Evolutionary conservation across 1,140 invertebrate species (phyloP).

Genomic region (Vanessa tameamea): DNA sequence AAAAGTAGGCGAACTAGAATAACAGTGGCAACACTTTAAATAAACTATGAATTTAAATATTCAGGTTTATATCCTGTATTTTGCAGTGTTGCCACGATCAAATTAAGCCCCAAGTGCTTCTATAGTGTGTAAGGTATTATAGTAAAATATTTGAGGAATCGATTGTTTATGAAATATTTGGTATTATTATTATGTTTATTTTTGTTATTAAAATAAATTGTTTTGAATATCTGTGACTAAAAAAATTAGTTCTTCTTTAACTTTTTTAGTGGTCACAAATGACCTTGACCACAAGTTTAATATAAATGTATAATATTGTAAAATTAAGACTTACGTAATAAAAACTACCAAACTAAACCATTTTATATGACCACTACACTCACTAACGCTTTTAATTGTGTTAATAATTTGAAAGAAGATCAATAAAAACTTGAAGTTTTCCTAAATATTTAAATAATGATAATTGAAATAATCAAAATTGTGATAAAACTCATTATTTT

Average conservation of each 20-base stretch:
- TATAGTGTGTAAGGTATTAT: constrained; percentile 22
- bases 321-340: constrained; percentile 2
- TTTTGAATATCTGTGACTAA: not conserved
- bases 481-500: not conserved
- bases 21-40: constrained; percentile 28
- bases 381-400: not conserved
- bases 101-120: constrained; percentile 53
- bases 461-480: not conserved
- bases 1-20: constrained; percentile 18
- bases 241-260: not conserved
- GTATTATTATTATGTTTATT: not conserved
- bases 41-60: not conserved
- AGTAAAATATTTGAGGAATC: not conserved
- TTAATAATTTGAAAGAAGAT: not conserved
- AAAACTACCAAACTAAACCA: not conserved
- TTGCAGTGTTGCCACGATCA: constrained; percentile 24
- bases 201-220: not conserved
- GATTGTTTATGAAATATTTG: too few relatives aligned
- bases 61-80: constrained; percentile 8
- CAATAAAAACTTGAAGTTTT: not conserved
- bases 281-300: not conserved
- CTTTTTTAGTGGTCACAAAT: constrained; percentile 1
- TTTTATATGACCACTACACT: constrained; percentile 9
- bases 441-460: not conserved
- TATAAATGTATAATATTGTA: not conserved